Evolutionary conservation across 2,888 invertebrate genomes (phyloP).

Genomic region (Pasiphila rectangulata): DNA sequence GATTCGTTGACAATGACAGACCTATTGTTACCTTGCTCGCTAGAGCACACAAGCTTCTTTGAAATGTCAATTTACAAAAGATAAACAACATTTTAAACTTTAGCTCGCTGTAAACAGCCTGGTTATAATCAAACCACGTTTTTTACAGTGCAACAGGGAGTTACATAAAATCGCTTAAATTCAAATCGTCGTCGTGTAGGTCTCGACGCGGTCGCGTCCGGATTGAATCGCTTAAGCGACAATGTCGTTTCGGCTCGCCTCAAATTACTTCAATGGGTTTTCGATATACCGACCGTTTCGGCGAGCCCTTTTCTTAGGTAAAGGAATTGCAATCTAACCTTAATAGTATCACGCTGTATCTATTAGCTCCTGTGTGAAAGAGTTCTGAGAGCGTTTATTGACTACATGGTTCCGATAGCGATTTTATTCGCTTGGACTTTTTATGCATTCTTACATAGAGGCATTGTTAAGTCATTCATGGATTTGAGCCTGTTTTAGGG

Average conservation of each 20-base stretch:
- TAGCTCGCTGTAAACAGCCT: too few relatives aligned
- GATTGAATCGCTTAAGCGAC: conserved; percentile 73
- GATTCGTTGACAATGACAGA: too few relatives aligned
- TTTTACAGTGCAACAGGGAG: conserved; percentile 9
- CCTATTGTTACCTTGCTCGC: too few relatives aligned
- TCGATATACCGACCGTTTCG: conserved; percentile 67
- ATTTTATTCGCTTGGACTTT: too few relatives aligned
- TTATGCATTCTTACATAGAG: too few relatives aligned
- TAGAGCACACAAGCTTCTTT: too few relatives aligned
- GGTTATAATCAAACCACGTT: neutral
- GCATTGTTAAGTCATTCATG: too few relatives aligned
- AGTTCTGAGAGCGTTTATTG: neutral
- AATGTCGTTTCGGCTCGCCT: conserved; percentile 67
- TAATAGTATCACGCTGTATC: conserved; percentile 37
- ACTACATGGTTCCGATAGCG: neutral
- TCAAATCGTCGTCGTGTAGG: conserved; percentile 63
- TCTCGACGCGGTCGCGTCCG: conserved; percentile 54
- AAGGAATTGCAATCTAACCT: conserved; percentile 51
- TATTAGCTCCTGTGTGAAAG: conserved; percentile 6
- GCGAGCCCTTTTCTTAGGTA: conserved; percentile 55
- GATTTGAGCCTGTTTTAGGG: too few relatives aligned
- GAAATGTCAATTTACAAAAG: too few relatives aligned
- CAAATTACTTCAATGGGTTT: conserved; percentile 73
- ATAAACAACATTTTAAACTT: too few relatives aligned
- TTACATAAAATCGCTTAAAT: conserved; percentile 59